Base-by-base conservation (phyloP, 2,797 vertebrate genomes). In the Enteromius radiatus region DNA sequence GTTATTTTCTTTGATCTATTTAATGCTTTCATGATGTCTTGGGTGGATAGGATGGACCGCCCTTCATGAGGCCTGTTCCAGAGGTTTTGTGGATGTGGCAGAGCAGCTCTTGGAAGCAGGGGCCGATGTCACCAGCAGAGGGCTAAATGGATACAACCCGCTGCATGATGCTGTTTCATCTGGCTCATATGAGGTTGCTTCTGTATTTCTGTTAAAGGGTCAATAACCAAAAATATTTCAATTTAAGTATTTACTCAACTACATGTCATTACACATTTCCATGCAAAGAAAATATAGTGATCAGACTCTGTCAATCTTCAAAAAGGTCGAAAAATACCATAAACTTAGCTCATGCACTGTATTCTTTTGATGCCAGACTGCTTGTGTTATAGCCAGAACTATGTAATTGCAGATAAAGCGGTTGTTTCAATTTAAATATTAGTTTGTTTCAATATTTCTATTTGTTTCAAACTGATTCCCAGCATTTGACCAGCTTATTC, bases 31-130 rank as follows among this genome's bases (percentile, higher is more conserved):
- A 26, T 47, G 15, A 52, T 76, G 12, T 31, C 7, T 75, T n/a
- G 14, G 43, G 76, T 89, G 85, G 10, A 79, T 91, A 98, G 97
- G 96, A 68, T 97, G 96, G 95, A 95, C 95, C 10, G 91, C 96
- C 71, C 92, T 98, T 84, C 96, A 97, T 71, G 94, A 97, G 86
- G 96, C 96, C 56, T 90, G 91, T 59, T 82, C 0, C 1, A 4
- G 10, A 2, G 96, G 96, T 31, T 87, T 88, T 84, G 47, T 76
- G 82, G 92, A 94, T 49, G 85, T 95, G 82, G 94, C 95, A n/a
- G 78, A 91, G 83, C 94, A 95, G 85, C 91, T 98, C 79, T 81
- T 98, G 88, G 92, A 92, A 89, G 94, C 94, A 1, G 96, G 95
- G 84, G 96, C 96, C 82, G 63, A 94, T 82, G 91, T 95, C 59